Base-by-base conservation (phyloP, 2,888 invertebrate genomes). In the Lottia gigantea region DNA sequence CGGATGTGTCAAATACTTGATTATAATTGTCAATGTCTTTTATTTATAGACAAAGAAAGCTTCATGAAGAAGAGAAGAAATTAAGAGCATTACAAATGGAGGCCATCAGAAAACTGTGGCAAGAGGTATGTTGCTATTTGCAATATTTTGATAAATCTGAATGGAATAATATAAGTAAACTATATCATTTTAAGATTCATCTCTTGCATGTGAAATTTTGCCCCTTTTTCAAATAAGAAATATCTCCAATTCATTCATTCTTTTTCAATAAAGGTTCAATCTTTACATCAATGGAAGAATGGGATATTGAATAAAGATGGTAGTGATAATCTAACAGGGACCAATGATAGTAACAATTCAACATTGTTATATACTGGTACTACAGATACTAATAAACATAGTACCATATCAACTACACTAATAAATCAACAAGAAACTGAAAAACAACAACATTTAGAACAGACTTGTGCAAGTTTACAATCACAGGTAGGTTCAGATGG, bases 61-160 rank as follows among this genome's bases (percentile, higher is more conserved):
- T 84, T 23, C 86, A 84, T 80, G 83, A 86, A 61, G 81, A 86
- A 61, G 86, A 87, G 71, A 83, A 81, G 69, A 79, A 84, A 70
- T 68, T 86, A 31, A 75, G 86, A 55, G 77, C 78, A 12, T 75
- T 86, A 49, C 86, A 87, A 72, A 78, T 86, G 73, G 86, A 86
- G 71, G 84, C 85, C 23, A 80, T 87, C 31, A 78, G 83, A 69
- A 77, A 81, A 68, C 73, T 87, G 8, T 85, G 85, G 81, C 82
- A 82, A 67, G 86, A 87, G 82, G 86, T 86, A 76, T 55, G 74
- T 62, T n/a, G n/a, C n/a, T n/a, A n/a, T n/a, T n/a, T n/a, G n/a
- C n/a, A n/a, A n/a, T n/a, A n/a, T n/a, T n/a, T n/a, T n/a, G n/a
- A n/a, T n/a, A n/a, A n/a, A n/a, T n/a, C n/a, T n/a, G n/a, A n/a